Conservation (phyloP, 2,888 invertebrate species). For the Syrista parreyssii region DNA sequence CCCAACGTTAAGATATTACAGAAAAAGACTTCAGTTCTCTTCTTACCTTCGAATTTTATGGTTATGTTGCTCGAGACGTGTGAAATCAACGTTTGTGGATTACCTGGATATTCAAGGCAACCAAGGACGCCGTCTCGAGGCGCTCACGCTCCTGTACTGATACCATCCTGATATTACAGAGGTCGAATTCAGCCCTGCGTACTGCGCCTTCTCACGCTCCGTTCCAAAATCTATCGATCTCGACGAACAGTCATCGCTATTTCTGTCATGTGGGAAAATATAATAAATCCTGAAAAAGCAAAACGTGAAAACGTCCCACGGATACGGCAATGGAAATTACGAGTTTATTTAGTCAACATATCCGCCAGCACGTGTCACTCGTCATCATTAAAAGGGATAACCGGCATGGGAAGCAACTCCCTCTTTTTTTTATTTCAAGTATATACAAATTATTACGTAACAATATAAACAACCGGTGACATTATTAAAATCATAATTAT, state of each 20-base stretch:
- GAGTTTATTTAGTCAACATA: not conserved
- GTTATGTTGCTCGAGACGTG: not conserved
- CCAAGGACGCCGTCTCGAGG: not conserved
- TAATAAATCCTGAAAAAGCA: not conserved
- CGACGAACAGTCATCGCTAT: not conserved
- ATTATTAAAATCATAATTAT: not conserved
- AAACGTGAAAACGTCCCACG: not conserved
- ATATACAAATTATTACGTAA: not conserved
- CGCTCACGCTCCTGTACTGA: not conserved
- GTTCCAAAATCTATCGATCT: not conserved
- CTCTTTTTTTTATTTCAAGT: not conserved
- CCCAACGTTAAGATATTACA: not conserved
- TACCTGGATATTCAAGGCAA: not conserved
- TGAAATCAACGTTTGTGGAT: not conserved
- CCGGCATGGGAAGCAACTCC: not conserved
- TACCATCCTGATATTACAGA: not conserved
- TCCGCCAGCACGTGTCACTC: not conserved
- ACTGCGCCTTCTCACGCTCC: not conserved
- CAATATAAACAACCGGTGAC: not conserved
- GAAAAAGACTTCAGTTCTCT: not conserved
- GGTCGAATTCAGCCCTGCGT: not conserved
- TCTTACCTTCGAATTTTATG: not conserved
- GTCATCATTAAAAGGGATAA: not conserved
- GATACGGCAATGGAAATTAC: not conserved
- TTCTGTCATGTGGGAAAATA: not conserved